A percentile compares a stretch with the other conserved stretches of the same genome.
These are phyloP conservation scores for Drosophila ironensis DNA, from an alignment of 1,140 invertebrate genomes.

Conservation along the genomic window DNA sequence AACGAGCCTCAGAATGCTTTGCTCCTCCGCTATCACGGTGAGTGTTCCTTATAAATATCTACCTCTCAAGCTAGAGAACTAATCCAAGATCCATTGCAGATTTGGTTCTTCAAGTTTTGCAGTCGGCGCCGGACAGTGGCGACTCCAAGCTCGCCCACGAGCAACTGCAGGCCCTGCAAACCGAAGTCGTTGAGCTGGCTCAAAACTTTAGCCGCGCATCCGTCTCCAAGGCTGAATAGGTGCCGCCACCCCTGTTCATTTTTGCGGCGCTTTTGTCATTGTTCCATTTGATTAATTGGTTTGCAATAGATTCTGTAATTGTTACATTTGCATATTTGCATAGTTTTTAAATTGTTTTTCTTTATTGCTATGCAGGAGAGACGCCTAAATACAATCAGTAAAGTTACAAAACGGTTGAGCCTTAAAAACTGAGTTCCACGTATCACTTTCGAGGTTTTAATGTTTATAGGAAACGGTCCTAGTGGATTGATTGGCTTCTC, in stretches of 20 bases:
- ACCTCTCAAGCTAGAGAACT: no score
- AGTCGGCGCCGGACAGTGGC: slow-evolving; percentile 73
- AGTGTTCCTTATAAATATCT: no score
- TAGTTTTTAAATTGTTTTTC: slow-evolving; percentile 69
- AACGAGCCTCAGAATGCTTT: slow-evolving; percentile 85
- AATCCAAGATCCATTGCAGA: slow-evolving; percentile 81
- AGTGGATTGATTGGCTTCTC: slow-evolving; percentile 12
- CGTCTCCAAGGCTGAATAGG: slow-evolving; percentile 66
- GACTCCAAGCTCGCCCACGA: slow-evolving; percentile 81
- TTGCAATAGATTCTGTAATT: slow-evolving; percentile 28
- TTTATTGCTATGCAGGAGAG: slow-evolving; percentile 61
- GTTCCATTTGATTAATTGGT: slow-evolving; percentile 33
- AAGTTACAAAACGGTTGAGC: slow-evolving; percentile 47
- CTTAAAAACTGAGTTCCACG: slow-evolving; percentile 24
- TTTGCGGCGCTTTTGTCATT: not conserved
- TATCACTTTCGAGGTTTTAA: slow-evolving; percentile 50
- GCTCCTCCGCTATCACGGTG: slow-evolving; percentile 91
- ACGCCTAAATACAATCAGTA: slow-evolving; percentile 54
- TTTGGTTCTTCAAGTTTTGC: slow-evolving; percentile 86
- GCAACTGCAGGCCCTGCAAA: slow-evolving; percentile 74
- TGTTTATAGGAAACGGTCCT: slow-evolving; percentile 25
- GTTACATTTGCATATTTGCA: slow-evolving; percentile 44
- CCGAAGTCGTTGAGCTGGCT: slow-evolving; percentile 84
- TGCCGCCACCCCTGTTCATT: not conserved
- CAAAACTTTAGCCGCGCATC: slow-evolving; percentile 83